Conservation (phyloP, 2,797 vertebrate genomes). For the Mareca strepera region DNA sequence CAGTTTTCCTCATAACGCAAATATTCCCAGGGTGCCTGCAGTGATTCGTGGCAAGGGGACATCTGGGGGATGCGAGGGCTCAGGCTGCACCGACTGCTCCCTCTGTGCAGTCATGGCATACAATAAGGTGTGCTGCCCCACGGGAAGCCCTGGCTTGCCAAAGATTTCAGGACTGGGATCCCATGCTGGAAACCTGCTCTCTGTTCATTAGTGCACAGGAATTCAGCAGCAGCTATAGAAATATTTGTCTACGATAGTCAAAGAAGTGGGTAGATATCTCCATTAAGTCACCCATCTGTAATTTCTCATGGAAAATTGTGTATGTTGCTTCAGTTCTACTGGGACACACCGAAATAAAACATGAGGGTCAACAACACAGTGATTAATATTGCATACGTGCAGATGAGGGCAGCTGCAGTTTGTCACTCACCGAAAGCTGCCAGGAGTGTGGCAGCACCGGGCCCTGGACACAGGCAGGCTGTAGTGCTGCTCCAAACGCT, state of each 20-base stretch:
- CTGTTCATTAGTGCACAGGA: not conserved
- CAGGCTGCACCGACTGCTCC: accelerated
- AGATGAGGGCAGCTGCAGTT: not conserved
- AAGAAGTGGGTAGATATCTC: not conserved
- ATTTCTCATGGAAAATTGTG: not conserved
- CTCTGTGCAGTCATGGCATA: not conserved
- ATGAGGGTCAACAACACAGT: conserved; percentile 2
- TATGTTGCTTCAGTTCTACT: not conserved
- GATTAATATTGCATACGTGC: not conserved
- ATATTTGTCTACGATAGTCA: not conserved
- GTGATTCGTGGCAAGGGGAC: not conserved
- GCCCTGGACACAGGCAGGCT: not conserved
- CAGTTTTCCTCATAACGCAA: not conserved
- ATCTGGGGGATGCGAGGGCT: not conserved
- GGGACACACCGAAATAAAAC: not conserved
- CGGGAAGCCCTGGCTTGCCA: not conserved
- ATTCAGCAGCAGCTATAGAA: not conserved
- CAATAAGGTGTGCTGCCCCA: accelerated
- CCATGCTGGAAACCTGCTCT: not conserved
- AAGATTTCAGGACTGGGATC: not conserved
- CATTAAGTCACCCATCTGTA: not conserved
- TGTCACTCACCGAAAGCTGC: not conserved
- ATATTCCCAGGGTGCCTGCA: not conserved
- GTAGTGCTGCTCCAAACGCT: not conserved
- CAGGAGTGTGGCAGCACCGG: not conserved